A percentile compares a stretch with the other conserved stretches of the same genome.
Evolutionary conservation across 2,113 vertebrate genomes (phyloP).

Genomic region (Numenius arquata): DNA sequence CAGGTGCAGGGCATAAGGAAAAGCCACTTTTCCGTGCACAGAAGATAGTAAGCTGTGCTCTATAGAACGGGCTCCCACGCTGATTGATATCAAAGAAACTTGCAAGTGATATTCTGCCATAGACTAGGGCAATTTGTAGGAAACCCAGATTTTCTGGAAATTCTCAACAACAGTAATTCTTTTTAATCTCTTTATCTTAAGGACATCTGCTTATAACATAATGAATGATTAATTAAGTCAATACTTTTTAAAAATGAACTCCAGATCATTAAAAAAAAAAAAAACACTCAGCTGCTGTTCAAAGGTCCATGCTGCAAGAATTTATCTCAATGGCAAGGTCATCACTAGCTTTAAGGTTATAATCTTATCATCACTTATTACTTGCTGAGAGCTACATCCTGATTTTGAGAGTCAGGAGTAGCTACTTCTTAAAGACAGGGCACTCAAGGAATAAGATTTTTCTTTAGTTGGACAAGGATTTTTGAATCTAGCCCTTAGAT

Average conservation of each 20-base stretch:
- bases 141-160: neutral
- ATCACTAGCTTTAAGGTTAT: neutral
- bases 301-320: neutral
- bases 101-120: neutral
- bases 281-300: neutral
- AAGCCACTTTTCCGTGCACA: neutral
- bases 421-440: neutral
- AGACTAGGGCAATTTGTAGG: neutral
- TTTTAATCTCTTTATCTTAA: constrained; percentile 11
- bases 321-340: constrained; percentile 12
- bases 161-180: neutral
- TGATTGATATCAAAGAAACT: neutral
- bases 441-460: neutral
- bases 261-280: neutral
- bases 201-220: neutral
- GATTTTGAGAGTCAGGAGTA: neutral
- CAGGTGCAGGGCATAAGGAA: neutral
- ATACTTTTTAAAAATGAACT: neutral
- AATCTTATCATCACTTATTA: neutral
- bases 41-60: neutral
- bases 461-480: neutral
- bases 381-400: neutral
- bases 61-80: neutral
- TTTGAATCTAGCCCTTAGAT: neutral
- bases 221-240: neutral